Percentiles rank a stretch among this genome's conserved stretches.
phyloP scores from a whole-genome alignment of 2,113 vertebrate genomes.

The Cottus gobio region DNA sequence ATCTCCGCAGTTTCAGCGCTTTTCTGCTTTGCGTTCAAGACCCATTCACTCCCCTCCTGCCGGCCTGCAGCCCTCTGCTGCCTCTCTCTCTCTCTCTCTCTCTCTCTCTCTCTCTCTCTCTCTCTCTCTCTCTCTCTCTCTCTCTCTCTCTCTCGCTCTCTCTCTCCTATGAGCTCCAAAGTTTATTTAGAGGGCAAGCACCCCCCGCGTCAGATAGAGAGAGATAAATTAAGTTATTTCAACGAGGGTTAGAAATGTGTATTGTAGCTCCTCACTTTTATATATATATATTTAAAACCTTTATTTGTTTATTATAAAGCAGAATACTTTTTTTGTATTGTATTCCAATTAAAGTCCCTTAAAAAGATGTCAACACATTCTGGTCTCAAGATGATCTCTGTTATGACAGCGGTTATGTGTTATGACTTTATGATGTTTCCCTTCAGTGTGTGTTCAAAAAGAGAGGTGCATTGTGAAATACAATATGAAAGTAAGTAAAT shows the following conservation, averaged over 20 bases:
- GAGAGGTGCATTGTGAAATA: no score
- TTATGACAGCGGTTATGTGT: background rate
- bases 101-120: slow-evolving; percentile 36
- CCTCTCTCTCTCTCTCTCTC: slow-evolving; percentile 68
- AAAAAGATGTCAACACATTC: no score
- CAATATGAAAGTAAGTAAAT: no score
- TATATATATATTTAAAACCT: no score
- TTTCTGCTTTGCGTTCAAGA: slow-evolving; percentile 76
- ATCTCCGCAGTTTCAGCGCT: slow-evolving; percentile 75
- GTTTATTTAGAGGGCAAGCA: slow-evolving; percentile 87
- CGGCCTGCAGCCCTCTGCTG: slow-evolving; percentile 77
- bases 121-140: slow-evolving; percentile 22
- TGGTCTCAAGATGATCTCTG: no score
- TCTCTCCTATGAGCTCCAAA: slow-evolving; percentile 72
- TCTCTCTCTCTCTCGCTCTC: slow-evolving; percentile 54
- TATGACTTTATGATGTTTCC: background rate
- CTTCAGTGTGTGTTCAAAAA: background rate
- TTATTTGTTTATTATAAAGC: no score
- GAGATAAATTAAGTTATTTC: slow-evolving; percentile 46
- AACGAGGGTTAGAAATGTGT: no score
- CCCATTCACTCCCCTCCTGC: slow-evolving; percentile 74
- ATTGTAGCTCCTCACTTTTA: no score
- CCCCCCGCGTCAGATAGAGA: slow-evolving; percentile 69
- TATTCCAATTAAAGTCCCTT: no score
- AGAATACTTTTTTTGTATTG: no score